These are phyloP conservation scores for Axinella damicornis DNA, from an alignment of 37 sponge, comb jelly and placozoan species.

Conservation along the genomic window DNA sequence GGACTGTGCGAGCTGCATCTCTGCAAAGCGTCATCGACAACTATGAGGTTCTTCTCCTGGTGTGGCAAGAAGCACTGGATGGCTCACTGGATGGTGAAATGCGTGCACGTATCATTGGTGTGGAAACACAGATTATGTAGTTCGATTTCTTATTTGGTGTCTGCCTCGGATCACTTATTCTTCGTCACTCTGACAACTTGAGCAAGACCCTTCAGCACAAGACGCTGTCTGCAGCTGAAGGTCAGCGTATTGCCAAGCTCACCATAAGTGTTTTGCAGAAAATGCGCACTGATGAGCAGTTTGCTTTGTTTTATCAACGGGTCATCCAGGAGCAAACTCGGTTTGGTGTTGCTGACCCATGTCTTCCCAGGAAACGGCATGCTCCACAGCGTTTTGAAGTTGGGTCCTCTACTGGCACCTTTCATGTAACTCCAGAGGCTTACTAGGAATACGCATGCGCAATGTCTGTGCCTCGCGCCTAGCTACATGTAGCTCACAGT, in stretches of 20 bases:
- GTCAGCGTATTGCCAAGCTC: constrained; percentile 39
- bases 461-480: too few species aligned
- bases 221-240: constrained; percentile 49
- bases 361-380: too few species aligned
- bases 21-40: constrained; percentile 50
- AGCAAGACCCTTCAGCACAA: constrained; percentile 52
- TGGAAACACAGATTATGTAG: constrained; percentile 42
- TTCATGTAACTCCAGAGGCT: too few species aligned
- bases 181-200: constrained; percentile 52
- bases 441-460: too few species aligned
- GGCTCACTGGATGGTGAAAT: constrained; percentile 22
- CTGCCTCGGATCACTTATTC: neutral
- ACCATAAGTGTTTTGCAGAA: constrained; percentile 13
- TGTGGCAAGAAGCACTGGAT: constrained; percentile 50
- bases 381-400: too few species aligned
- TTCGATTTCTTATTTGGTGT: constrained; percentile 58
- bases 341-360: too few species aligned
- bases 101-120: constrained; percentile 53
- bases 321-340: too few species aligned
- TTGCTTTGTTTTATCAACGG: neutral
- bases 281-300: constrained; percentile 39
- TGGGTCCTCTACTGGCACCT: too few species aligned
- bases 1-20: constrained; percentile 40
- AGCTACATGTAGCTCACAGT: too few species aligned
- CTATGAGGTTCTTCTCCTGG: constrained; percentile 10